These are phyloP conservation scores for Gonatopus flavifemur DNA, from an alignment of 1,140 invertebrate species.

Conservation along the genomic window DNA sequence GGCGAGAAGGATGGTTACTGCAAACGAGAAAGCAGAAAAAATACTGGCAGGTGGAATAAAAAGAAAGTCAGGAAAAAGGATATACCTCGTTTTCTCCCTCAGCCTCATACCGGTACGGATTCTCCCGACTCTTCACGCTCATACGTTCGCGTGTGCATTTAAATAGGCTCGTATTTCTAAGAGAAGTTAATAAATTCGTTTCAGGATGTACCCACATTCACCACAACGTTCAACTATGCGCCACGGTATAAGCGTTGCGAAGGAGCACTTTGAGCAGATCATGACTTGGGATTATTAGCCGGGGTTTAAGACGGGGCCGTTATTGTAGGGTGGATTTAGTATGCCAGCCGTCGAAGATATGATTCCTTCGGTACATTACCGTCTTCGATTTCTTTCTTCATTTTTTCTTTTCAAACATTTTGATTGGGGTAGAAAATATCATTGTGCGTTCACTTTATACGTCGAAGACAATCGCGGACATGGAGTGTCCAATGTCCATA, in stretches of 20 bases:
- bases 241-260: not conserved
- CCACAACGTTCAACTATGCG: not conserved
- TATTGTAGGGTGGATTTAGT: not conserved
- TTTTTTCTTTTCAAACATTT: no score
- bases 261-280: not conserved
- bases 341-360: no score
- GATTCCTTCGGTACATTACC: no score
- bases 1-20: not conserved
- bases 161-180: slow-evolving; percentile 28
- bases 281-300: not conserved
- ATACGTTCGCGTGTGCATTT: slow-evolving; percentile 12
- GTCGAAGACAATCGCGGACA: no score
- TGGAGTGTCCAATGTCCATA: no score
- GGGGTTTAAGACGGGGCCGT: not conserved
- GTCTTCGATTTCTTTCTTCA: no score
- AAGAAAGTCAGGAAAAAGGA: no score
- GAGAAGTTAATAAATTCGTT: slow-evolving; percentile 32
- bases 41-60: no score
- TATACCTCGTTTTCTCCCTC: no score
- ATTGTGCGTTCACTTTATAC: no score
- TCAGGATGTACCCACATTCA: not conserved
- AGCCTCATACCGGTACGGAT: not conserved
- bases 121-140: not conserved
- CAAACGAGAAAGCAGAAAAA: no score
- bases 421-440: no score